Conservation (phyloP, 2,797 vertebrate species). For the Podarcis lilfordi region DNA sequence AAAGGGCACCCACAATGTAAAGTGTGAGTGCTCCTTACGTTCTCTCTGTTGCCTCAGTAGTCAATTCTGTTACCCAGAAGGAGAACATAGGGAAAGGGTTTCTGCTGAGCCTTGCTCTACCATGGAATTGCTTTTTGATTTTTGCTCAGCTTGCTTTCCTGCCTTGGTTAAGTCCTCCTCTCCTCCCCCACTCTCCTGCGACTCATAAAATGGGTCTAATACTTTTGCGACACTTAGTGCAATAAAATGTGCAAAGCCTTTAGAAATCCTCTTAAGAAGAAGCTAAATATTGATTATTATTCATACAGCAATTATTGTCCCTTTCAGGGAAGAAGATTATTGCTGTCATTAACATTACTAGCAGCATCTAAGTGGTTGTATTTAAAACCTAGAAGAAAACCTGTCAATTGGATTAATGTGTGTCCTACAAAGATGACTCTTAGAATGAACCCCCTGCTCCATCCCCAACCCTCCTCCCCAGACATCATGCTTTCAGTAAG, state of each 20-base stretch:
- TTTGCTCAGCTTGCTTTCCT: not conserved
- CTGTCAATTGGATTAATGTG: not conserved
- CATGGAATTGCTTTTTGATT: not conserved
- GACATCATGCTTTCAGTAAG: not conserved
- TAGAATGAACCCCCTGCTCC: not conserved
- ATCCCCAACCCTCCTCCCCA: not conserved
- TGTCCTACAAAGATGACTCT: not conserved
- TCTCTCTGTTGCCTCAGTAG: not conserved
- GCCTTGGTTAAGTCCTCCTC: not conserved
- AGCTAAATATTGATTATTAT: conserved; percentile 41
- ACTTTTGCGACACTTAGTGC: conserved; percentile 7
- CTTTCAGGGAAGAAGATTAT: conserved; percentile 27
- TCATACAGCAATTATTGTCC: conserved; percentile 33
- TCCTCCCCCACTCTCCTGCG: not conserved
- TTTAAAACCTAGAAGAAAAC: conserved; percentile 16
- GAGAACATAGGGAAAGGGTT: not conserved
- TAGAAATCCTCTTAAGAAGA: conserved; percentile 41
- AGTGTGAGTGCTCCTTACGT: too few species aligned
- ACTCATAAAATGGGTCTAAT: conserved; percentile 25
- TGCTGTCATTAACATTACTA: conserved; percentile 38
- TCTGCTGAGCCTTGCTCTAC: not conserved
- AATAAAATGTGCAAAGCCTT: conserved; percentile 29
- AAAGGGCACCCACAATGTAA: too few species aligned
- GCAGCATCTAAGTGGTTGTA: conserved; percentile 14
- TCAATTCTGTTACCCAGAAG: not conserved